Evolutionary conservation across 2,888 invertebrate genomes (phyloP).

Genomic region (Euzetes globulus): DNA sequence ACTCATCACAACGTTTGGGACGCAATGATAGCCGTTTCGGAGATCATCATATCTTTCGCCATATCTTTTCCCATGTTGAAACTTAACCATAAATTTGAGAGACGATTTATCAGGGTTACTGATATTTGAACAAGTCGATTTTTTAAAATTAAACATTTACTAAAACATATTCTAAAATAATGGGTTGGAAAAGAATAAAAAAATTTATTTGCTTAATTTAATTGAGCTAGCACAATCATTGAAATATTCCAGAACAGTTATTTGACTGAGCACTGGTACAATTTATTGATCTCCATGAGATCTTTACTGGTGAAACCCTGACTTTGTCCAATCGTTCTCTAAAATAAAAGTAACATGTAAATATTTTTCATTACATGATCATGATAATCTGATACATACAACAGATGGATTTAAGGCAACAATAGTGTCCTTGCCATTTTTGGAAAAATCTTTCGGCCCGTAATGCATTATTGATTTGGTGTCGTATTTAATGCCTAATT

Average conservation of each 20-base stretch:
- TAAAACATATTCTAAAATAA: too few species aligned
- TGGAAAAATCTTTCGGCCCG: constrained; percentile 59
- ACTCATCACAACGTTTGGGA: not conserved
- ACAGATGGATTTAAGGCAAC: constrained; percentile 53
- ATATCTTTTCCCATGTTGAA: not conserved
- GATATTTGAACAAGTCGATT: not conserved
- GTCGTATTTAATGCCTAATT: constrained; percentile 62
- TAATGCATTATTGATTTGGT: constrained; percentile 69
- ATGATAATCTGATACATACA: not conserved
- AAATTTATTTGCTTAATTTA: too few species aligned
- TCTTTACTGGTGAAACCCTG: constrained; percentile 45
- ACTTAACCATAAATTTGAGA: not conserved
- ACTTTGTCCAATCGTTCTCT: constrained; percentile 45
- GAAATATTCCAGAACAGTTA: too few species aligned
- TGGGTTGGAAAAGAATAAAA: too few species aligned
- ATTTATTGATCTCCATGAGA: constrained; percentile 44
- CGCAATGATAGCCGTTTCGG: constrained; percentile 9
- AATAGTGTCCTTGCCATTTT: constrained; percentile 57
- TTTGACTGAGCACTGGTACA: constrained; percentile 46
- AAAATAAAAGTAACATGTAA: constrained; percentile 30
- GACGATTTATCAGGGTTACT: not conserved
- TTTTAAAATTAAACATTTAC: too few species aligned
- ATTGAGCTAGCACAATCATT: too few species aligned
- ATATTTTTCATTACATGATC: not conserved
- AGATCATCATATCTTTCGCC: constrained; percentile 5